Conservation (phyloP, 2,113 vertebrate genomes). For the Lycaon pictus region DNA sequence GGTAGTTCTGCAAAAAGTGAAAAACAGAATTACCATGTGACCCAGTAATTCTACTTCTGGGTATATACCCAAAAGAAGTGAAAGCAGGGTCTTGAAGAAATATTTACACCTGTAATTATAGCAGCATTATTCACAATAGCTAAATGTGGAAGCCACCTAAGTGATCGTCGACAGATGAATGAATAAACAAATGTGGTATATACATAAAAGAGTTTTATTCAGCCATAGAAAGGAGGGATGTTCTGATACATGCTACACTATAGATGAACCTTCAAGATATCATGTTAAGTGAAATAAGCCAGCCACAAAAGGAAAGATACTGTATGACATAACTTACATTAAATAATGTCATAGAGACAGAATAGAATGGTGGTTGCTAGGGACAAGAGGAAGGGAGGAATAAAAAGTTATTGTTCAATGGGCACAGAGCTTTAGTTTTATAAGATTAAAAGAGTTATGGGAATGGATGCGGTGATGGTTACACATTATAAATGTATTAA, state of each 20-base stretch:
- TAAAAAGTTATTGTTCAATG: background rate
- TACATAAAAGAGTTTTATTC: background rate
- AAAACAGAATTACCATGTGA: background rate
- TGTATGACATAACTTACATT: background rate
- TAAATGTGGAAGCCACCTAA: background rate
- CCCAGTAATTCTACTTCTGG: background rate
- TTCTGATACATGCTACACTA: background rate
- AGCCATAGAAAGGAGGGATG: background rate
- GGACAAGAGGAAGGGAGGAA: background rate
- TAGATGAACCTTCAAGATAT: background rate
- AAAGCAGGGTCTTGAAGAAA: background rate
- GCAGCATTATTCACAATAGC: background rate
- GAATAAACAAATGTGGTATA: background rate
- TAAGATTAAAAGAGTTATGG: background rate
- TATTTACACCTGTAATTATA: background rate
- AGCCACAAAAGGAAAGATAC: background rate
- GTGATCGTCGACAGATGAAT: background rate
- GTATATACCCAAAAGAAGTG: background rate
- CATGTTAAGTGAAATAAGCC: background rate
- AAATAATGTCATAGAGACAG: background rate
- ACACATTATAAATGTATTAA: background rate
- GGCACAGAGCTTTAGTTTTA: background rate
- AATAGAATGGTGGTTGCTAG: background rate
- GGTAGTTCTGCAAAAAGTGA: background rate
- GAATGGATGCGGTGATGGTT: background rate